Base-by-base conservation (phyloP, 2,113 vertebrate genomes). In the Ctenodactylus gundi region DNA sequence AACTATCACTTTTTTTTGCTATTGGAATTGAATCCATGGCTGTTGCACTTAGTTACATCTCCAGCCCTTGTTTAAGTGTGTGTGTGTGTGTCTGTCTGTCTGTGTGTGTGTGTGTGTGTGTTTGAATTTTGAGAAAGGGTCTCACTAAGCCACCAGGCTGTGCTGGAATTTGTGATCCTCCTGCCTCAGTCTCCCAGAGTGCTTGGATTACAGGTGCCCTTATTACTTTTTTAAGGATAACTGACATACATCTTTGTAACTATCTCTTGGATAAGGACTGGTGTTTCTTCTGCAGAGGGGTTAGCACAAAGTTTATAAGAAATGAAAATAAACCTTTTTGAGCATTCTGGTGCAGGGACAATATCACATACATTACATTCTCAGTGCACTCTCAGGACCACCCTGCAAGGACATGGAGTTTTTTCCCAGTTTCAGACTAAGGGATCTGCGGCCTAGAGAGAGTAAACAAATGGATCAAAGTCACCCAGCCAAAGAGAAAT, bases 371-470 rank as follows among this genome's bases (percentile, higher is more conserved):
- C 36, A 78, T 95, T 73, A 34, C 3, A 62, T 75, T 82, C 44
- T 78, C 64, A 92, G 53, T 67, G 90, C 18, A 39, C 70, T 51
- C n/a, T 95, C 34, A 11, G 46, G 90, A 68, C 9, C 41, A 57
- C 49, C 49, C 41, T 62, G 41, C 4, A 58, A n/a, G 4, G 44
- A 80, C 91, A 21, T 80, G 17, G 1, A 55, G 57, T 91, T 75
- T 88, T 70, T 46, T 93, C 72, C 46, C 70, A 53, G 93, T 88
- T 92, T 85, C 49, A 20, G 62, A 60, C 91, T 60, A 44, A 93
- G 41, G 17, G 1, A 60, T 67, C 25, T 20, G 31, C 89, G 46
- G 6, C 3, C 62, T 34, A 94, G 84, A 57, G 8, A 89, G 11
- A 13, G 9, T 58, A 77, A 80, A 27, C 46, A 73, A 49, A 41